Percentiles rank a stretch among this genome's conserved stretches.
These are phyloP conservation scores for Caenorhabditis doughertyi DNA, from an alignment of 2,888 invertebrate species.

Conservation along the genomic window DNA sequence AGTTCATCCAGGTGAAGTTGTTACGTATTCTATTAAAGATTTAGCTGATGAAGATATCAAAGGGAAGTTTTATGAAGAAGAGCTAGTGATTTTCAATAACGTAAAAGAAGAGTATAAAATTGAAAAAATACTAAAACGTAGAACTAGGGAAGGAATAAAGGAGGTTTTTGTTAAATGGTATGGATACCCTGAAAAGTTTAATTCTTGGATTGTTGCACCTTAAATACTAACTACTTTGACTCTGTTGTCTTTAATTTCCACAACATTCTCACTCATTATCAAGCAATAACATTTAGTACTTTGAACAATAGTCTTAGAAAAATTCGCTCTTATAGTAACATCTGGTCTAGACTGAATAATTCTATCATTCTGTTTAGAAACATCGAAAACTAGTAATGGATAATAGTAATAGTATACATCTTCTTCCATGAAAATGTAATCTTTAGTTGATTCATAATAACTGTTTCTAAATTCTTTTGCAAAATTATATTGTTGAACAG, in stretches of 20 bases:
- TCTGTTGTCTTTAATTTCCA: slow-evolving; percentile 50
- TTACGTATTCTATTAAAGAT: slow-evolving; percentile 30
- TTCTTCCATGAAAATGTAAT: too few species aligned
- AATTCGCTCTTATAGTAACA: slow-evolving; percentile 69
- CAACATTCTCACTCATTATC: slow-evolving; percentile 51
- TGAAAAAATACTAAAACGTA: slow-evolving; percentile 54
- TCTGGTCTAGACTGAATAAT: slow-evolving; percentile 59
- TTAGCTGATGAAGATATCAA: slow-evolving; percentile 37
- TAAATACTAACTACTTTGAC: slow-evolving; percentile 63
- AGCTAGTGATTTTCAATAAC: slow-evolving; percentile 62
- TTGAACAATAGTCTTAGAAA: slow-evolving; percentile 62
- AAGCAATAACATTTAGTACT: slow-evolving; percentile 68
- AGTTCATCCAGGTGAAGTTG: slow-evolving; percentile 28
- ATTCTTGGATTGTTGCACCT: slow-evolving; percentile 53
- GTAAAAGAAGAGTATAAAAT: slow-evolving; percentile 59
- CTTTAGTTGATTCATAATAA: too few species aligned
- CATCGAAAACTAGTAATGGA: slow-evolving; percentile 42
- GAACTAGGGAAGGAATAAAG: slow-evolving; percentile 19
- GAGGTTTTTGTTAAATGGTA: slow-evolving; percentile 58
- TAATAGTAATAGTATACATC: slow-evolving; percentile 55
- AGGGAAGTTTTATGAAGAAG: slow-evolving; percentile 70
- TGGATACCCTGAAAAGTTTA: slow-evolving; percentile 69
- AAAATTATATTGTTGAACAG: slow-evolving; percentile 55
- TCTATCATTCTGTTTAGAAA: slow-evolving; percentile 23
- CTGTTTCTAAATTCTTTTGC: slow-evolving; percentile 72